phyloP scores from a whole-genome alignment of 2,797 vertebrate genomes.

The Antrozous pallidus region DNA sequence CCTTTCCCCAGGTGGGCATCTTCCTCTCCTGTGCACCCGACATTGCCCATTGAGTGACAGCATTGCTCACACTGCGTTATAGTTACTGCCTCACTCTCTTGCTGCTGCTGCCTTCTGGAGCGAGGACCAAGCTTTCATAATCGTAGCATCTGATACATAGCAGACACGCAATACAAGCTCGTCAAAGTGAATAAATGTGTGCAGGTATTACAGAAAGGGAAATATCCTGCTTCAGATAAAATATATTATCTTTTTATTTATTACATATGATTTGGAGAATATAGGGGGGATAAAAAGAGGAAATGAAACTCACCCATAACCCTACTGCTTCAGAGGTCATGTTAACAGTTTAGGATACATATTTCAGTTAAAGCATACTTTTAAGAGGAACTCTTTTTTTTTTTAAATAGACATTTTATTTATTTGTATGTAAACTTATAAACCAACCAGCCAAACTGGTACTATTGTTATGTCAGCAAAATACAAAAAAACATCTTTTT shows the following conservation, averaged over 20 bases:
- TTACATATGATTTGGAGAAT: conserved; percentile 37
- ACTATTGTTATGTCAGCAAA: too few species aligned
- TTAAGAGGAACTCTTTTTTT: conserved; percentile 22
- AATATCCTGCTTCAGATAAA: conserved; percentile 24
- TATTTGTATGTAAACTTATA: too few species aligned
- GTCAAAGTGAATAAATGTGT: not conserved
- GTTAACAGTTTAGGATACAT: not conserved
- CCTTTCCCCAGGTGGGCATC: not conserved
- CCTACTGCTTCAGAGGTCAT: not conserved
- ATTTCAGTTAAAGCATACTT: conserved; percentile 36
- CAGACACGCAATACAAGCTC: not conserved
- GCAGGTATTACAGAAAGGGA: not conserved
- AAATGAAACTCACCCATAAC: conserved; percentile 35
- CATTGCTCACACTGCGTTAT: not conserved
- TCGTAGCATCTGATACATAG: not conserved
- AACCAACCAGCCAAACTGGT: too few species aligned
- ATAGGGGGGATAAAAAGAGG: not conserved
- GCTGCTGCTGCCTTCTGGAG: not conserved
- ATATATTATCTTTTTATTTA: conserved; percentile 20
- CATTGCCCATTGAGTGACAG: not conserved
- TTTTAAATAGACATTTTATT: too few species aligned
- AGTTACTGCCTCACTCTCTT: not conserved
- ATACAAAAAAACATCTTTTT: too few species aligned
- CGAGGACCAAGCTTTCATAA: not conserved
- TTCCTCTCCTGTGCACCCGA: not conserved